Base-by-base conservation (phyloP, 2,113 vertebrate genomes). In the Myiopsitta monachus region DNA sequence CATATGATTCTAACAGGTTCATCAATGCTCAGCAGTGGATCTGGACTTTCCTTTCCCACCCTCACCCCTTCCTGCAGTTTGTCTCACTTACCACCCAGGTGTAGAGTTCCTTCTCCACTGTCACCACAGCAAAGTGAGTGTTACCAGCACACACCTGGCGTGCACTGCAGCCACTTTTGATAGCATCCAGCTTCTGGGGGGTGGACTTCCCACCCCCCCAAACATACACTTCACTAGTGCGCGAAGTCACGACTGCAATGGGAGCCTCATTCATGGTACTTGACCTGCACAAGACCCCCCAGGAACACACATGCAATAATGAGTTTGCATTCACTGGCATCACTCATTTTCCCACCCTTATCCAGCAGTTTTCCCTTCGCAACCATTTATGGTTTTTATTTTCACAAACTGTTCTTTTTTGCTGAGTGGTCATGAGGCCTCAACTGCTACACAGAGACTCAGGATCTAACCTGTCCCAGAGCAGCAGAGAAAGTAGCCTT, bases 201-300 rank as follows among this genome's bases (percentile, higher is more conserved):
- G 99, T 99, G 90, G 99, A 99, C 95, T 99, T 99, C 36, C 99
- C 99, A 30, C 99, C 99, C 1, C 99, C 99, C 99, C 99, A 99
- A 43, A 99, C 99, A 97, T 99, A 99, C 92, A 99, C 99, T 92
- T 99, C 99, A 88, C 99, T 99, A 18, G 98, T 99, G 88, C 99
- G 98, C 0, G 99, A 99, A 77, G 99, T 99, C 93, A 99, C 99
- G 95, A 99, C 99, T 21, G 99, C 99, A 94, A 99, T 99, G 26
- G 99, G 98, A 75, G 98, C 98, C 89, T 99, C 99, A 2, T 98
- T 98, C 96, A 98, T 95, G 15, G 98, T 98, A 81, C 98, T 99
- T 76, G 99, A 98, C 98, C 99, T 99, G 75, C 30, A 90, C 85
- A 94, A 94, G 69, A 88, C 75, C 38, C 95, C 94, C 94, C 64